These are phyloP conservation scores for Sebastes itinus DNA, from an alignment of 2,797 vertebrate genomes.

Conservation along the genomic window DNA sequence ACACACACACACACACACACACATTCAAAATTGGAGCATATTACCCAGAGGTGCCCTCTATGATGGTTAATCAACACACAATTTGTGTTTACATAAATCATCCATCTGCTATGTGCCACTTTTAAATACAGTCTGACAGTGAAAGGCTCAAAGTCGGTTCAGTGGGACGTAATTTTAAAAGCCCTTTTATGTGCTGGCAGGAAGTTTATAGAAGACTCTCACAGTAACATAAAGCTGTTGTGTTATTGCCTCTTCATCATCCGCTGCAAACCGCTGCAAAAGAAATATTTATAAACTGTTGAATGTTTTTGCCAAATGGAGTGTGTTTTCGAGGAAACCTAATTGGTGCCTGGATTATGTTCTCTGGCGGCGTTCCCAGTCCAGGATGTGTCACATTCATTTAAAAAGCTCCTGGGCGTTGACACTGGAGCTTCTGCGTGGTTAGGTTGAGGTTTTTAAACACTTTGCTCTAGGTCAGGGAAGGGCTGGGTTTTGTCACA, in stretches of 20 bases:
- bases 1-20: conserved; percentile 9
- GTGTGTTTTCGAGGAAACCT: neutral
- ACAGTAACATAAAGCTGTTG: conserved; percentile 4
- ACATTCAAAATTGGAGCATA: conserved; percentile 19
- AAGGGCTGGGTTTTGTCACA: neutral
- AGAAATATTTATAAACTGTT: neutral
- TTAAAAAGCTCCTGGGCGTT: neutral
- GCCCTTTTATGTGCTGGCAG: neutral
- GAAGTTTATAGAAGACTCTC: conserved; percentile 10
- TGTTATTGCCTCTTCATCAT: conserved; percentile 10
- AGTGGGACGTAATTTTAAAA: neutral
- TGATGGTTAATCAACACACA: conserved; percentile 51
- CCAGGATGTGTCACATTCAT: neutral
- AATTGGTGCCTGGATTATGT: neutral
- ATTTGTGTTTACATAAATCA: conserved; percentile 49
- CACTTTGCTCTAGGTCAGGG: neutral
- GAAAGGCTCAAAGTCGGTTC: neutral
- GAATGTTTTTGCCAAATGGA: neutral
- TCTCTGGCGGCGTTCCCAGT: neutral
- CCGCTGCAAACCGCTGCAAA: neutral
- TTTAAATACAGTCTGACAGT: neutral
- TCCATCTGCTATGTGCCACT: conserved; percentile 22
- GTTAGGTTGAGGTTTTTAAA: neutral
- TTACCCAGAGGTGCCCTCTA: conserved; percentile 51
- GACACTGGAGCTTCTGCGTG: neutral